Evolutionary conservation across 2,888 invertebrate species (phyloP).

Genomic region (Ommatoiulus sabulosus): DNA sequence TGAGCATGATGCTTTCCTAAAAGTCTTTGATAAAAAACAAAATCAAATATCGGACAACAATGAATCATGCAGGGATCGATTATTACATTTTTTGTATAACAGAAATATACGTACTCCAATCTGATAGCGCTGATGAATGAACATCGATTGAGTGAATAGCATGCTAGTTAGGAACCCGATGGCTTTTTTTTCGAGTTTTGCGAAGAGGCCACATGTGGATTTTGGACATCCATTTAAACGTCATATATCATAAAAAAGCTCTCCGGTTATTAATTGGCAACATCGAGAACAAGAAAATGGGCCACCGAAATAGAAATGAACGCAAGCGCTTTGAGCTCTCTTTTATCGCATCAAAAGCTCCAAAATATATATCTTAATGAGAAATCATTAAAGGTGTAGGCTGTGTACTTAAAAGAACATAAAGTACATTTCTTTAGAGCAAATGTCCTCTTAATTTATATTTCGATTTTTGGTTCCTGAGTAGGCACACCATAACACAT

Average conservation of each 20-base stretch:
- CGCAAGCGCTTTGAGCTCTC: not conserved
- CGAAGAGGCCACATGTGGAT: conserved; percentile 34
- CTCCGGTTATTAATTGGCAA: not conserved
- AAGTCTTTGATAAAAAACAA: not conserved
- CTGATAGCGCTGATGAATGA: conserved; percentile 22
- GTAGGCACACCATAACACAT: no score
- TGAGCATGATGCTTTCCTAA: not conserved
- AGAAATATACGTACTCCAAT: not conserved
- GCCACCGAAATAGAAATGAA: not conserved
- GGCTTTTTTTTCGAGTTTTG: not conserved
- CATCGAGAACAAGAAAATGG: not conserved
- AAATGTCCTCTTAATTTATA: no score
- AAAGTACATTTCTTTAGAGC: no score
- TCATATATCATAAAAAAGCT: not conserved
- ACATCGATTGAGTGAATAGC: not conserved
- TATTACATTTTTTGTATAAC: not conserved
- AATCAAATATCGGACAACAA: conserved; percentile 6
- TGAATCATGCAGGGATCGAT: not conserved
- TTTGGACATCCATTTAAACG: conserved; percentile 19
- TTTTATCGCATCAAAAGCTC: not conserved
- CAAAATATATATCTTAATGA: no score
- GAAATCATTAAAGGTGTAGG: no score
- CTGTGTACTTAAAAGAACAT: no score
- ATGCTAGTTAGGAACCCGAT: not conserved
- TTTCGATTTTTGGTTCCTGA: no score